phyloP scores from a whole-genome alignment of 2,113 vertebrate genomes.

The Entelurus aequoreus region DNA sequence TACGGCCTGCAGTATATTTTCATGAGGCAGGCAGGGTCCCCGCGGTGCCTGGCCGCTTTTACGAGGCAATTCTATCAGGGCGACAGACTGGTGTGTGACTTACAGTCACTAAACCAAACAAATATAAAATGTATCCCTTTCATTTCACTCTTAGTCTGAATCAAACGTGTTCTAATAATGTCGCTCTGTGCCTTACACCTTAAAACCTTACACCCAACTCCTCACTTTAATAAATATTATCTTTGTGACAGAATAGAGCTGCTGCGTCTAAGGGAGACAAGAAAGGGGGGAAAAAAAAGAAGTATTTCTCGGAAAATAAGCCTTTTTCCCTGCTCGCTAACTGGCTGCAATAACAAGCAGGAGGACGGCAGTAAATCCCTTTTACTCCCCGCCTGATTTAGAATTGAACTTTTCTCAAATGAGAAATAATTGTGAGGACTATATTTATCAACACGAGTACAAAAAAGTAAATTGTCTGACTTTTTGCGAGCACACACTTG shows the following conservation, averaged over 20 bases:
- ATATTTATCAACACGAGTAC: no score
- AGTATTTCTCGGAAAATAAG: conserved; percentile 57
- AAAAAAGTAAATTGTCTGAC: no score
- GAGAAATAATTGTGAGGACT: neutral
- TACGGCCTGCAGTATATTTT: conserved; percentile 34
- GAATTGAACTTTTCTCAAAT: conserved; percentile 3
- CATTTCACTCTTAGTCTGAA: neutral
- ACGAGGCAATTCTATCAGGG: conserved; percentile 15
- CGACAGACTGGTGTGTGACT: neutral
- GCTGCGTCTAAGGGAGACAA: conserved; percentile 34
- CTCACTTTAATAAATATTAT: conserved; percentile 55
- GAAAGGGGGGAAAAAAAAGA: conserved; percentile 28
- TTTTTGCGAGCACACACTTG: neutral
- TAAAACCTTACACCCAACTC: conserved; percentile 30
- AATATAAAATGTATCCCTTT: no score
- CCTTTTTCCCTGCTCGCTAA: conserved; percentile 37
- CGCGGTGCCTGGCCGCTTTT: conserved; percentile 18
- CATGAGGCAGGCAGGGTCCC: conserved; percentile 15
- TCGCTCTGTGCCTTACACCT: conserved; percentile 16
- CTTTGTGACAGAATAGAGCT: conserved; percentile 39
- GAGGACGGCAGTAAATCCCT: conserved; percentile 47
- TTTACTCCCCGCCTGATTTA: conserved; percentile 46
- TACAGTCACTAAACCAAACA: no score
- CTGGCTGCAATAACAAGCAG: conserved; percentile 50
- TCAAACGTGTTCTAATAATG: conserved; percentile 8